A percentile compares a stretch with the other conserved stretches of the same genome.
Evolutionary conservation across 2,888 invertebrate species (phyloP).

Genomic region (Margaritifera margaritifera): DNA sequence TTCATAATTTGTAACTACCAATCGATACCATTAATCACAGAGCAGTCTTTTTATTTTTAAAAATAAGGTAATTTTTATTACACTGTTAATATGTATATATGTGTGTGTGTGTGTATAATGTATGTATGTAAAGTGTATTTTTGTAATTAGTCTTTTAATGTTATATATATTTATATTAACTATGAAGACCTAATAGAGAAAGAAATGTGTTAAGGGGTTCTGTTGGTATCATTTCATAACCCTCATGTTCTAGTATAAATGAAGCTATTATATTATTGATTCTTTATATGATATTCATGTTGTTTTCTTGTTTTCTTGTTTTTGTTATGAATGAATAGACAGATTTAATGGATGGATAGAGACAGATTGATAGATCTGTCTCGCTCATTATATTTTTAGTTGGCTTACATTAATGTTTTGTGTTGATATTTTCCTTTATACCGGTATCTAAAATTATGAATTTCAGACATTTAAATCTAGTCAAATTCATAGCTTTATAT

Average conservation of each 20-base stretch:
- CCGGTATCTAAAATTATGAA: too few species aligned
- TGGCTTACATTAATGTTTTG: too few species aligned
- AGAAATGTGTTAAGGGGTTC: neutral
- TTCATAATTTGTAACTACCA: slow-evolving; percentile 2
- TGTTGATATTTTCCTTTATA: too few species aligned
- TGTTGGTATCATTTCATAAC: slow-evolving; percentile 1
- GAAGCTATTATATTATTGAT: neutral
- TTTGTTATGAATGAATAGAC: too few species aligned
- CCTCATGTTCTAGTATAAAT: neutral
- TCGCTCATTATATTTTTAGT: too few species aligned
- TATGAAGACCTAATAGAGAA: too few species aligned
- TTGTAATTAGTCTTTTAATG: slow-evolving; percentile 12
- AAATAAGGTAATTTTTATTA: too few species aligned
- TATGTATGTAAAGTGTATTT: slow-evolving; percentile 3
- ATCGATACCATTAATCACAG: neutral
- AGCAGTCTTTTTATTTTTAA: neutral
- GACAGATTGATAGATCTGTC: too few species aligned
- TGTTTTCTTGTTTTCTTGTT: slow-evolving; percentile 1
- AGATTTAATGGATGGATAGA: too few species aligned
- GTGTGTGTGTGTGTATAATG: slow-evolving; percentile 5
- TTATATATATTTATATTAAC: slow-evolving; percentile 8
- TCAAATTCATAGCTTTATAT: too few species aligned
- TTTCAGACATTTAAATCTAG: too few species aligned
- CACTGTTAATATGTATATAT: slow-evolving; percentile 11
- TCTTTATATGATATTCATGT: slow-evolving; percentile 1